Evolutionary conservation across 2,797 vertebrate genomes (phyloP), one percentile per base, ranked within the genome.

Genomic region (Melanotaenia maccullochi): DNA sequence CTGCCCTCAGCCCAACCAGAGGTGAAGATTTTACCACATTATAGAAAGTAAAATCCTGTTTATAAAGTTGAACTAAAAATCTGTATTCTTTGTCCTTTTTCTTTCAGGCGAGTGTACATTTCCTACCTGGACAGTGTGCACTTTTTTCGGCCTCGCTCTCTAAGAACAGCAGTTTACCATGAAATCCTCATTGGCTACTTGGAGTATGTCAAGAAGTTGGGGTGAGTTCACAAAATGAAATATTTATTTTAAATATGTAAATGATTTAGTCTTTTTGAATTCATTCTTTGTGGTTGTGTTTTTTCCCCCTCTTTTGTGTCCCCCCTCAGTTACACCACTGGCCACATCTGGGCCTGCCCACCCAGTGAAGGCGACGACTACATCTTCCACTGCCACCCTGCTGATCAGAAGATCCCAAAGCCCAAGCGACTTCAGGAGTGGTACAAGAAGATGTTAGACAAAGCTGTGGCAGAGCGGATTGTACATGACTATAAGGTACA

Each of bases 401-500:
- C 94, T 24, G 97, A 99, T 90, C 98, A 99, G 90, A 99, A 97
- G 92, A 99, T 99, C 76, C 98, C 98, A 52, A 99, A 99, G 81
- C 98, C 98, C 61, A 99, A 99, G 88, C 93, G 97, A 69, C 94
- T 99, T 60, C 98, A 99, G 85, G 97, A 99, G 82, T 99, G 98
- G 98, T 99, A 99, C 88, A 99, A 97, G 93, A 99, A 98, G 92
- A 99, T 99, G 98, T 91, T 99, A 57, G 98, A 99, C 90, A 99
- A 98, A 90, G 96, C 97, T 20, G 96, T 97, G 49, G 93, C 96
- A 0, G 98, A 99, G 90, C 94, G 97, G 28, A 98, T 98, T 2
- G 96, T 99, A 54, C 97, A 98, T 0, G 98, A 99, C 88, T 99
- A 97, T 84, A 99, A 99, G 96, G 97, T 99, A 86, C 44, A 91